Evolutionary conservation across 2,113 vertebrate genomes (phyloP).

Genomic region (Cinclus mexicanus): DNA sequence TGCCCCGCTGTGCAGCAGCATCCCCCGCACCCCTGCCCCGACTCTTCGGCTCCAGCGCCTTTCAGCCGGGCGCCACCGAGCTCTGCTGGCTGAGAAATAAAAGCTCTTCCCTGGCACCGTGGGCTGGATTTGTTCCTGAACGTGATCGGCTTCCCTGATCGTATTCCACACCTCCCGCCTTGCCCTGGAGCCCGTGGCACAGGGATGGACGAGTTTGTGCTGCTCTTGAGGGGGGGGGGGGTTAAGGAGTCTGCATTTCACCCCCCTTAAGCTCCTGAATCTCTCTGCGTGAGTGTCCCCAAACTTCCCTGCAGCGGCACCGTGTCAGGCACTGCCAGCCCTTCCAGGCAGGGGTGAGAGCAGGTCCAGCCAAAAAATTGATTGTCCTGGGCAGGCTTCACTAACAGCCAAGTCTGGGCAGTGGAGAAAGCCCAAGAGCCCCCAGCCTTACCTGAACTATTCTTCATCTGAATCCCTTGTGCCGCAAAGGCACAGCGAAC

Average conservation of each 20-base stretch:
- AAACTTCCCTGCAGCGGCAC: not conserved
- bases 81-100: conserved; percentile 41
- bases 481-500: not conserved
- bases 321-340: fast-evolving
- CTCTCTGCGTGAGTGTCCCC: not conserved
- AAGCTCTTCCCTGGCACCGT: not conserved
- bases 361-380: not conserved
- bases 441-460: not conserved
- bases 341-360: not conserved
- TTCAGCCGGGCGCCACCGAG: not conserved
- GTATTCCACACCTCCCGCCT: not conserved
- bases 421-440: not conserved
- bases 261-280: not conserved
- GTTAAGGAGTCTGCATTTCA: not conserved
- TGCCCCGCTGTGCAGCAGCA: not conserved
- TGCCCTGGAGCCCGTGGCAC: not conserved
- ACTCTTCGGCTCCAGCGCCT: not conserved
- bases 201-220: not conserved
- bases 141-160: not conserved
- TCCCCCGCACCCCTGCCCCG: not conserved
- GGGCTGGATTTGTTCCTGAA: not conserved
- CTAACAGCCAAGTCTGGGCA: not conserved
- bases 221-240: not conserved
- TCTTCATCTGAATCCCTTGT: not conserved
- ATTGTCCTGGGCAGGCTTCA: not conserved